Conservation (phyloP, 2,888 invertebrate genomes). For the Acrobasis suavella region DNA sequence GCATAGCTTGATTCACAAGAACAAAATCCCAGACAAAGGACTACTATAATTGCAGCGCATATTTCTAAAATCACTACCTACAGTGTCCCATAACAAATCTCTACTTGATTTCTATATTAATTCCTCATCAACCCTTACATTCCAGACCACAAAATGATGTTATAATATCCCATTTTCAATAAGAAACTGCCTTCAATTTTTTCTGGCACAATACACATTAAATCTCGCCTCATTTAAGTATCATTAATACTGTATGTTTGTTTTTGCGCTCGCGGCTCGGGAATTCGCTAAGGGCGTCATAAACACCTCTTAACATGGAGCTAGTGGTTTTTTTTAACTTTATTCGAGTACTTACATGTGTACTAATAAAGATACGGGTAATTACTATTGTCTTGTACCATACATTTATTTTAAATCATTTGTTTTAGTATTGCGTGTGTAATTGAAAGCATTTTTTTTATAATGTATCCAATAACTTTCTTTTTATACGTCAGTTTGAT, state of each 20-base stretch:
- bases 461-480: background rate
- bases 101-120: slow-evolving; percentile 9
- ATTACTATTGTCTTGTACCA: background rate
- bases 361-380: slow-evolving; percentile 15
- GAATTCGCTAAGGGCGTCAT: slow-evolving; percentile 29
- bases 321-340: slow-evolving; percentile 2
- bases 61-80: slow-evolving; percentile 2
- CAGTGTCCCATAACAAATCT: background rate
- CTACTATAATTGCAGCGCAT: background rate
- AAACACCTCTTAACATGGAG: slow-evolving; percentile 32
- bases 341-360: slow-evolving; percentile 16
- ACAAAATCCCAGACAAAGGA: background rate
- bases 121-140: slow-evolving; percentile 11
- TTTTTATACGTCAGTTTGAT: background rate
- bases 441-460: background rate
- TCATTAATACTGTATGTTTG: slow-evolving; percentile 42
- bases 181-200: slow-evolving; percentile 1
- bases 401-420: background rate
- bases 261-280: slow-evolving; percentile 23
- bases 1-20: background rate
- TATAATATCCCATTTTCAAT: slow-evolving; percentile 9
- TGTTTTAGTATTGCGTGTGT: background rate
- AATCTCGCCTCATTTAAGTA: slow-evolving; percentile 52
- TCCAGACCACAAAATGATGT: slow-evolving; percentile 17
- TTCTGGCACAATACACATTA: slow-evolving; percentile 8